Evolutionary conservation across 2,113 vertebrate genomes (phyloP).

Genomic region (Mormyrus lacerda): DNA sequence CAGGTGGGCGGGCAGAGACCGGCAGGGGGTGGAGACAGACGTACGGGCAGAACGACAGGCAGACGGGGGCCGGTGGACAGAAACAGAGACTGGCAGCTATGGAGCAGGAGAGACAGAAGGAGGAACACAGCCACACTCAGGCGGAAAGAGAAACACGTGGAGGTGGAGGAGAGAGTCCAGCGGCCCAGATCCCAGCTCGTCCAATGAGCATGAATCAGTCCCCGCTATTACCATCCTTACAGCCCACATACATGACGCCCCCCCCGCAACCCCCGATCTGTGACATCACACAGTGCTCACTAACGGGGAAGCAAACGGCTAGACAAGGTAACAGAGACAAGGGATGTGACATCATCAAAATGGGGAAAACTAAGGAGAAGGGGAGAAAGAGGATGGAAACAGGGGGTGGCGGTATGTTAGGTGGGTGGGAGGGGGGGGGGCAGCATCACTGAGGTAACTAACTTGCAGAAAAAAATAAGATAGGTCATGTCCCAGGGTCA

Average conservation of each 20-base stretch:
- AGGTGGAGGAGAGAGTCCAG: not conserved
- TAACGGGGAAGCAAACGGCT: not conserved
- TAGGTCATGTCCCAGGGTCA: not conserved
- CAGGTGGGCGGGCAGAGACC: not conserved
- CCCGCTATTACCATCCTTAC: not conserved
- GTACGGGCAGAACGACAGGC: not conserved
- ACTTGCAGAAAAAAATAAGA: constrained; percentile 9
- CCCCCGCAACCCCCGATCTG: not conserved
- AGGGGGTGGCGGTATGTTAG: not conserved
- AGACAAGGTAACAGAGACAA: not conserved
- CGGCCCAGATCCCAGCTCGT: not conserved
- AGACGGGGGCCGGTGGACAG: not conserved
- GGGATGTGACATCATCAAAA: not conserved
- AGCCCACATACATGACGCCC: not conserved
- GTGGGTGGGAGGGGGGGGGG: not conserved
- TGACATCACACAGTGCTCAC: not conserved
- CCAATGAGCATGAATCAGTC: not conserved
- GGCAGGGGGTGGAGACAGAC: not conserved
- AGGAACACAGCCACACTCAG: not conserved
- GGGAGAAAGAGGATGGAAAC: not conserved
- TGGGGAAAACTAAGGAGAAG: not conserved
- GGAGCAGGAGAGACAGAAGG: not conserved
- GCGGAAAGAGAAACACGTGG: not conserved
- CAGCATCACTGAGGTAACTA: constrained; percentile 1
- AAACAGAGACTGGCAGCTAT: not conserved